A percentile compares a stretch with the other conserved stretches of the same genome.
Evolutionary conservation across 2,113 vertebrate species (phyloP).

Genomic region (Takifugu flavidus): DNA sequence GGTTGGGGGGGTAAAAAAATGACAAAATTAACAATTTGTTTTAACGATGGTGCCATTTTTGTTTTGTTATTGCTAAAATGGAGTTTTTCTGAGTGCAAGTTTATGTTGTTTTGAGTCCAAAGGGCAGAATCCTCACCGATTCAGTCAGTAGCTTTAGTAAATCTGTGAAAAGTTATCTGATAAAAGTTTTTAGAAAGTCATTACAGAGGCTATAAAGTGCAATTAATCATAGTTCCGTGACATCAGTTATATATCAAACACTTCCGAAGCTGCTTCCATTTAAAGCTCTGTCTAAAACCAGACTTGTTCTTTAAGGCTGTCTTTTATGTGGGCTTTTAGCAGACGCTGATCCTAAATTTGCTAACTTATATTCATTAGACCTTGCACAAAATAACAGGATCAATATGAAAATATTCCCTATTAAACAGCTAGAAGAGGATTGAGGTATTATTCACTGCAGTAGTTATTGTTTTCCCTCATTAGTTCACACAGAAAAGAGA

Average conservation of each 20-base stretch:
- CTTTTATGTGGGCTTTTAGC: too few species aligned
- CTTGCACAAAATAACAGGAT: not conserved
- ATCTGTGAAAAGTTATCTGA: not conserved
- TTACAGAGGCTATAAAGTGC: not conserved
- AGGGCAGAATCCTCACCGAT: too few species aligned
- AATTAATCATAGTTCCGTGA: constrained; percentile 4
- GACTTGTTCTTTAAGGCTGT: too few species aligned
- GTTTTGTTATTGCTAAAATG: not conserved
- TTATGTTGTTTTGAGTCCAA: constrained; percentile 6
- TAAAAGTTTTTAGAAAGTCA: not conserved
- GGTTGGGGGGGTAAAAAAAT: not conserved
- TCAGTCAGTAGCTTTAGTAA: not conserved
- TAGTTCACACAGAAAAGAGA: too few species aligned
- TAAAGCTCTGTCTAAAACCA: not conserved
- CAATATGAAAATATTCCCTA: not conserved
- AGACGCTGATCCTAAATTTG: not conserved
- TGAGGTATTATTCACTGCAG: too few species aligned
- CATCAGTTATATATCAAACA: not conserved
- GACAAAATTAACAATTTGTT: not conserved
- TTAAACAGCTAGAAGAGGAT: too few species aligned
- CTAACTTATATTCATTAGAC: constrained; percentile 11
- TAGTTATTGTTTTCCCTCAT: too few species aligned
- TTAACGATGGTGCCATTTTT: not conserved
- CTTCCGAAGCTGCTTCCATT: too few species aligned
- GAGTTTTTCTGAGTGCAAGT: constrained; percentile 5